A percentile compares a stretch with the other conserved stretches of the same genome.
Evolutionary conservation across 1,140 invertebrate genomes (phyloP).

Genomic region (Onthophagus taurus): DNA sequence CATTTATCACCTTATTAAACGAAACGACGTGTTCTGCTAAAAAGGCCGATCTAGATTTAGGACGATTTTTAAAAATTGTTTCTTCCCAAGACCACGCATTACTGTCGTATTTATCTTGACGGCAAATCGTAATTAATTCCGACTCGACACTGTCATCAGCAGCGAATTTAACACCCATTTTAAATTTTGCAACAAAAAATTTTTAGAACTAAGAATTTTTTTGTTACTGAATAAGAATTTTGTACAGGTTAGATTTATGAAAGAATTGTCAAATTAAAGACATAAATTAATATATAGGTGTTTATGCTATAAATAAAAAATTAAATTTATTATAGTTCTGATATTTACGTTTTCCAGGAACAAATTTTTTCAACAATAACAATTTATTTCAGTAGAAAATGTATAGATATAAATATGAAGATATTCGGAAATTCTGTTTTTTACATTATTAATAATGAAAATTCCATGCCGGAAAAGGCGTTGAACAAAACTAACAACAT

Average conservation of each 20-base stretch:
- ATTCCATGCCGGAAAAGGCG: no score
- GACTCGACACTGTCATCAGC: not conserved
- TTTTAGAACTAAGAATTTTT: not conserved
- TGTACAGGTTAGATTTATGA: not conserved
- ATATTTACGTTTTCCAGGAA: no score
- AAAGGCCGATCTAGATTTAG: conserved; percentile 3
- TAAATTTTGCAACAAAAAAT: not conserved
- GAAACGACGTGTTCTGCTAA: conserved; percentile 15
- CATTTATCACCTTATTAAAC: conserved; percentile 13
- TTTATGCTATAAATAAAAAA: no score
- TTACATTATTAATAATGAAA: no score
- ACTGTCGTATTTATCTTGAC: conserved; percentile 9
- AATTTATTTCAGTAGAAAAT: no score
- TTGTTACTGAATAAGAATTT: not conserved
- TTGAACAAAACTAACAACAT: no score
- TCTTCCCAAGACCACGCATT: conserved; percentile 20
- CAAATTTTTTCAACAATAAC: no score
- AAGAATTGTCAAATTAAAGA: not conserved
- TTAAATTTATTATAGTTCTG: no score
- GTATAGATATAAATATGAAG: no score
- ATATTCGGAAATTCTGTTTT: no score
- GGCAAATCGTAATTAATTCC: not conserved
- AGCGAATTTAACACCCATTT: not conserved
- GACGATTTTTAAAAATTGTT: conserved; percentile 15
- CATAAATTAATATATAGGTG: no score